phyloP scores from a whole-genome alignment of 2,888 invertebrate species.

The Cerastis leucographa region DNA sequence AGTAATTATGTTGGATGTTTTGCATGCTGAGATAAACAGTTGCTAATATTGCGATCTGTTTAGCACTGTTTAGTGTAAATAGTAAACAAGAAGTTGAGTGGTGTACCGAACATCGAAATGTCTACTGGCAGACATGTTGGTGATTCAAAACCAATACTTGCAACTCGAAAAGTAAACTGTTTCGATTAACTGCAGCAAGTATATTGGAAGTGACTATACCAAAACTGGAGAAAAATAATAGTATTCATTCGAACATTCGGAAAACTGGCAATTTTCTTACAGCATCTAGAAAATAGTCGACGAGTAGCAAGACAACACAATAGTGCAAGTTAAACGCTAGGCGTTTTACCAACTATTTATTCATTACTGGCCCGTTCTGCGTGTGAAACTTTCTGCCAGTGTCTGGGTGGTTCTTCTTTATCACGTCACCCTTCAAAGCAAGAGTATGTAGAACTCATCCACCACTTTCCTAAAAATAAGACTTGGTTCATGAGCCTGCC shows the following conservation, averaged over 20 bases:
- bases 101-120: not conserved
- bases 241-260: not conserved
- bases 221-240: not conserved
- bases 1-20: slow-evolving; percentile 63
- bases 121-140: not conserved
- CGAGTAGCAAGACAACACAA: not conserved
- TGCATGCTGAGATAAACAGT: slow-evolving; percentile 56
- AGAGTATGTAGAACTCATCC: not conserved
- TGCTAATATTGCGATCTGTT: slow-evolving; percentile 52
- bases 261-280: not conserved
- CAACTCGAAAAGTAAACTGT: not conserved
- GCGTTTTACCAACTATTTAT: not conserved
- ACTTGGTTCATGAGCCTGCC: not conserved
- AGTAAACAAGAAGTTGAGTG: not conserved
- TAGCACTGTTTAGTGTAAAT: slow-evolving; percentile 25
- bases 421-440: not conserved
- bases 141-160: not conserved
- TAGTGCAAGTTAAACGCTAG: not conserved
- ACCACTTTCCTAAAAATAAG: not conserved
- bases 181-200: not conserved
- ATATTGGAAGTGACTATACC: not conserved
- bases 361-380: not conserved
- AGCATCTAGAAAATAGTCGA: not conserved
- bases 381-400: not conserved
- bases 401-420: not conserved